Evolutionary conservation across 2,888 invertebrate genomes (phyloP).

Genomic region (Julus scanicus): DNA sequence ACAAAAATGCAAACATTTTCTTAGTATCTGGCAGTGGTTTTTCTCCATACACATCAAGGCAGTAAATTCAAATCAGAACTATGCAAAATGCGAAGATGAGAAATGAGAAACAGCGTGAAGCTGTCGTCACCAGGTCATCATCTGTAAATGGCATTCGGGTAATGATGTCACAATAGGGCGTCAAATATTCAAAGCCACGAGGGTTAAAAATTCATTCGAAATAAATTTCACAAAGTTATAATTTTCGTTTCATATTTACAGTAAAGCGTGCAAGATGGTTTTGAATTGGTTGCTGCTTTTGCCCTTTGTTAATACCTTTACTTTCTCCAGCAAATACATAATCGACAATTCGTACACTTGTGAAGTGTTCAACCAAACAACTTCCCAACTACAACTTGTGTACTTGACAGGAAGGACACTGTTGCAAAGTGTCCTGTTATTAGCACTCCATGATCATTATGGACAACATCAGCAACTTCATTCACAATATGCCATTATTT

Average conservation of each 20-base stretch:
- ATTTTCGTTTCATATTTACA: background rate
- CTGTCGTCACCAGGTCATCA: constrained; percentile 54
- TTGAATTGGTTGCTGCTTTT: background rate
- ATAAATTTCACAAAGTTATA: background rate
- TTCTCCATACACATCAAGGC: background rate
- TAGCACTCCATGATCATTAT: constrained; percentile 30
- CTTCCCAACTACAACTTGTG: background rate
- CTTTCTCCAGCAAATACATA: background rate
- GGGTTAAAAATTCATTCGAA: background rate
- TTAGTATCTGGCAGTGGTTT: background rate
- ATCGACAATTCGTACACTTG: background rate
- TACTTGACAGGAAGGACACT: background rate
- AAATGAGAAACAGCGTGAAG: constrained; percentile 49
- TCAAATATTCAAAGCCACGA: constrained; percentile 34
- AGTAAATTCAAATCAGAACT: constrained; percentile 19
- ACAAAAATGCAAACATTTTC: background rate
- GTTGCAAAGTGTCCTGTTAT: background rate
- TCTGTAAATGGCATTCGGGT: constrained; percentile 52
- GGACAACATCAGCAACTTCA: background rate
- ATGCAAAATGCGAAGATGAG: constrained; percentile 46
- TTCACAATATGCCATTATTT: background rate
- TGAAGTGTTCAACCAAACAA: background rate
- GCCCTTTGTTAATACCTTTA: background rate
- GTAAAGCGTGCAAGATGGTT: background rate
- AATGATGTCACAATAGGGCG: constrained; percentile 55